phyloP scores from a whole-genome alignment of 2,797 vertebrate species.

The Helostoma temminkii region DNA sequence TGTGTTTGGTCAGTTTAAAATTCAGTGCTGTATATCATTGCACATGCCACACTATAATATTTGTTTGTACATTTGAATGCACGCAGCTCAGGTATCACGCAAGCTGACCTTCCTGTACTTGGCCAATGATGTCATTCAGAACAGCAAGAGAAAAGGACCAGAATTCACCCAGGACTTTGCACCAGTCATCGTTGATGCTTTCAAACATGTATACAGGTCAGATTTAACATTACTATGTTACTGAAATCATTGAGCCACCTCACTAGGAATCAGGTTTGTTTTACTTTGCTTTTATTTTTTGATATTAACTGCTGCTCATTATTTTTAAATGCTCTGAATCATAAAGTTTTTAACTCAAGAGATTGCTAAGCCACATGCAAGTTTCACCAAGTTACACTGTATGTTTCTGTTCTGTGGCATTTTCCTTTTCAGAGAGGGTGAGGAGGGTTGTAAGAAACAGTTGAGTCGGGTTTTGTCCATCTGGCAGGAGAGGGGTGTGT shows the following conservation, averaged over 20 bases:
- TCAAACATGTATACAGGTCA: conserved; percentile 97
- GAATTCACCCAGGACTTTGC: conserved; percentile 99
- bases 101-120: conserved; percentile 98
- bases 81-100: conserved; percentile 92
- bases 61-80: conserved; percentile 30
- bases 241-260: background rate
- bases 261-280: background rate
- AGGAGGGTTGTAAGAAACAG: conserved; percentile 97
- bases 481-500: conserved; percentile 98
- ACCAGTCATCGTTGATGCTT: conserved; percentile 95
- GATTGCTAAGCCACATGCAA: too few relatives aligned
- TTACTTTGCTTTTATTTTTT: too few relatives aligned
- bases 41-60: background rate
- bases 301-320: too few relatives aligned
- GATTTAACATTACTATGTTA: background rate
- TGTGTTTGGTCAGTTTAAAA: background rate
- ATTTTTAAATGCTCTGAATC: too few relatives aligned
- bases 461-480: conserved; percentile 95
- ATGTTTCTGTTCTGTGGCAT: background rate
- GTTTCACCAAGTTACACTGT: background rate
- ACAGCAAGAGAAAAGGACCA: conserved; percentile 99
- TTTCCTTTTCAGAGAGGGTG: conserved; percentile 88
- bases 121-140: conserved; percentile 99
- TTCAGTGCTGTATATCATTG: background rate
- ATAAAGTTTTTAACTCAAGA: too few relatives aligned